Evolutionary conservation across 2,113 vertebrate species (phyloP).

Genomic region (Laticauda colubrina): DNA sequence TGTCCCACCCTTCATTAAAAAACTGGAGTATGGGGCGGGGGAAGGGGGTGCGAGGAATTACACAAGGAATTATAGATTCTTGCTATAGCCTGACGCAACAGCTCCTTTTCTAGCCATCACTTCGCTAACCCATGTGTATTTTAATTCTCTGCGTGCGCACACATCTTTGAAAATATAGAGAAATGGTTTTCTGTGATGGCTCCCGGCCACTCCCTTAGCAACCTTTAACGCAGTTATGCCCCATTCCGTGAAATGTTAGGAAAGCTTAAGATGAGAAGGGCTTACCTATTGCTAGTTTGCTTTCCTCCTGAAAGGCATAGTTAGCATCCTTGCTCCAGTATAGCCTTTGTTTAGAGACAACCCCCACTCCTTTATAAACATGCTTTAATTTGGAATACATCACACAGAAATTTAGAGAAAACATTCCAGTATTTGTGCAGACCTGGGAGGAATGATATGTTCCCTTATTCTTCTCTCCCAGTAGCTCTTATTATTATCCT

Average conservation of each 20-base stretch:
- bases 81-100: neutral
- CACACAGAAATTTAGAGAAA: neutral
- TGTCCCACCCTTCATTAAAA: neutral
- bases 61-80: neutral
- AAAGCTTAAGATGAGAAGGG: neutral
- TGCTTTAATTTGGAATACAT: neutral
- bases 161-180: neutral
- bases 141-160: neutral
- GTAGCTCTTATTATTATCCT: neutral
- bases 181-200: neutral
- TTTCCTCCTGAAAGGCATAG: neutral
- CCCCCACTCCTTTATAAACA: neutral
- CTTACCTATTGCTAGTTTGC: neutral
- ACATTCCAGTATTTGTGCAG: neutral
- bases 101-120: neutral
- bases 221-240: neutral
- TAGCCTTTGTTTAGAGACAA: neutral
- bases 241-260: neutral
- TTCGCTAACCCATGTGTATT: neutral
- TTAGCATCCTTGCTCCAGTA: neutral
- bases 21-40: neutral
- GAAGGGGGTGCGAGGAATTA: neutral
- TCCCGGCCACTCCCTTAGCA: constrained; percentile 12
- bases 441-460: neutral
- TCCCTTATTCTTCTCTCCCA: neutral